phyloP scores from a whole-genome alignment of 2,888 invertebrate species.

The Thecocarcelia acutangulata region DNA sequence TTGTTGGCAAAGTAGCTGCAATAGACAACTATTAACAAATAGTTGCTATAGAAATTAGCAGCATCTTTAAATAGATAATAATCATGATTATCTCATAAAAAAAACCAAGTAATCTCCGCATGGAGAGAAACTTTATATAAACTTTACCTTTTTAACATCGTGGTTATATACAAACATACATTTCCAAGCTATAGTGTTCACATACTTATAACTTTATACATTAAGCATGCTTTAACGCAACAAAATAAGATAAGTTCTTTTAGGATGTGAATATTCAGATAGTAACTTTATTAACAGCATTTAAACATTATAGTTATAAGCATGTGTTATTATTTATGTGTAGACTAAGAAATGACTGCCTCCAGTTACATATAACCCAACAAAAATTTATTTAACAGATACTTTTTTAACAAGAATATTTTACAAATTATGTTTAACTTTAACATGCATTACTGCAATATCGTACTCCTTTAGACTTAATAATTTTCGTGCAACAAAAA shows the following conservation, averaged over 20 bases:
- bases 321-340: neutral
- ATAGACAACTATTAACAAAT: conserved; percentile 63
- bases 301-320: neutral
- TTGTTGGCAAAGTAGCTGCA: conserved; percentile 30
- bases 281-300: conserved; percentile 34
- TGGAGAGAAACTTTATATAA: neutral
- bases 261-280: conserved; percentile 32
- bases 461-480: neutral
- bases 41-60: conserved; percentile 64
- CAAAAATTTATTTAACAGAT: conserved; percentile 66
- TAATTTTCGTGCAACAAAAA: conserved; percentile 33
- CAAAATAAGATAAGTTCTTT: conserved; percentile 16
- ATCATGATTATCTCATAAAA: conserved; percentile 61
- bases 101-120: neutral
- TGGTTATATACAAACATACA: neutral
- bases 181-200: conserved; percentile 1
- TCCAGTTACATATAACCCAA: conserved; percentile 52
- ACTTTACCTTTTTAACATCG: conserved; percentile 42
- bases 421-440: conserved; percentile 65
- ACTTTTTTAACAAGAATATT: conserved; percentile 66
- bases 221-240: conserved; percentile 1
- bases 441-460: conserved; percentile 2
- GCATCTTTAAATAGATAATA: conserved; percentile 66
- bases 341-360: conserved; percentile 30
- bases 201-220: conserved; percentile 20